Percentiles rank a stretch among this genome's conserved stretches.
Evolutionary conservation across 2,888 invertebrate species (phyloP).

Genomic region (Caenorhabditis japonica): DNA sequence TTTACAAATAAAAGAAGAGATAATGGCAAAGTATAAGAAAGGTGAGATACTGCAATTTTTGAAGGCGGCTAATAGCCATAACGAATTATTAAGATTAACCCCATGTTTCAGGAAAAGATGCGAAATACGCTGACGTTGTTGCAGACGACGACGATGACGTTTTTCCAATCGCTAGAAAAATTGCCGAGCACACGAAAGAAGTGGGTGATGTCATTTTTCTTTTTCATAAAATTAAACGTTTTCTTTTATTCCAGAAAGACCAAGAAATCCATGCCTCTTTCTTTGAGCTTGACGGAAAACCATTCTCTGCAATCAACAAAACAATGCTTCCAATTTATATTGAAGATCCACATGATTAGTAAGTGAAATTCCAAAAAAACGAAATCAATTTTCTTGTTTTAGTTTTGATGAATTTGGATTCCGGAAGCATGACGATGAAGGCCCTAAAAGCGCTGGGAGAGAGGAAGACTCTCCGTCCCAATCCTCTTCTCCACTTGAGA

Average conservation of each 20-base stretch:
- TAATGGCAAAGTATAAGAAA: slow-evolving; percentile 67
- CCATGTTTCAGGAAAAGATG: slow-evolving; percentile 68
- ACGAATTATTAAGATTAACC: no score
- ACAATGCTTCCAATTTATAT: slow-evolving; percentile 68
- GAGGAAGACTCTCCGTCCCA: not conserved
- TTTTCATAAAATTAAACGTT: slow-evolving; percentile 5
- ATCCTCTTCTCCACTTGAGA: slow-evolving; percentile 38
- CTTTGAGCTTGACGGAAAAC: slow-evolving; percentile 70
- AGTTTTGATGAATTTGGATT: slow-evolving; percentile 98
- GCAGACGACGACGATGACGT: slow-evolving; percentile 62
- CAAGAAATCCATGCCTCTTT: slow-evolving; percentile 57
- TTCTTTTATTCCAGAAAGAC: slow-evolving; percentile 53
- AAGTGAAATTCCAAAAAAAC: not conserved
- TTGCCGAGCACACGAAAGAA: slow-evolving; percentile 64
- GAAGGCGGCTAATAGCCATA: no score
- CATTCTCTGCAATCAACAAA: slow-evolving; percentile 68
- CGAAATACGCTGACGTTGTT: slow-evolving; percentile 67
- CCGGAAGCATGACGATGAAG: slow-evolving; percentile 84
- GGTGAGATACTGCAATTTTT: slow-evolving; percentile 41
- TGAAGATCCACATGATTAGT: slow-evolving; percentile 65
- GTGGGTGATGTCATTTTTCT: no score
- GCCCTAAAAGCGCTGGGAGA: not conserved
- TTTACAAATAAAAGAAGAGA: slow-evolving; percentile 11
- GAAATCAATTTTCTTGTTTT: not conserved
- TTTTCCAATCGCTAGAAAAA: slow-evolving; percentile 54